These are phyloP conservation scores for Caenorhabditis sinica DNA, from an alignment of 2,888 invertebrate species.

Conservation along the genomic window DNA sequence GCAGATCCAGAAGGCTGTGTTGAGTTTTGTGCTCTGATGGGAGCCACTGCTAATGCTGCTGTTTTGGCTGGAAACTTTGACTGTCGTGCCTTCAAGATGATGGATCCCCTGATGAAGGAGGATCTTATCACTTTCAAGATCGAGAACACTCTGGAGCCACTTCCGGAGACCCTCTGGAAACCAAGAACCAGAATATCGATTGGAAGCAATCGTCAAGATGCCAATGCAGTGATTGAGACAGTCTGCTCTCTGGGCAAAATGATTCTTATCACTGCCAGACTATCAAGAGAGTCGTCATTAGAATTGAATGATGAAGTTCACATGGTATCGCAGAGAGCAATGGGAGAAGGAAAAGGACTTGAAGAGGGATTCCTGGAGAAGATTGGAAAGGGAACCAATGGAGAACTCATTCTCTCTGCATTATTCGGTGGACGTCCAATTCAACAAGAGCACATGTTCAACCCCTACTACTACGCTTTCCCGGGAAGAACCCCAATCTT, in stretches of 20 bases:
- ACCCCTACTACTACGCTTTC: background rate
- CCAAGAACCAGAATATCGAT: background rate
- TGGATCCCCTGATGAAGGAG: background rate
- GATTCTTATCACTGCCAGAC: constrained; percentile 16
- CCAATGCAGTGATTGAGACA: constrained; percentile 15
- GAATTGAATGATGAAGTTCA: background rate
- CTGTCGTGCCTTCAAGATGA: constrained; percentile 6
- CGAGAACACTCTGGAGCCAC: background rate
- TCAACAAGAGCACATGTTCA: background rate
- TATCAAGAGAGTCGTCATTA: constrained; percentile 10
- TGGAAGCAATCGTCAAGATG: background rate
- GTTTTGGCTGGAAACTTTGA: constrained; percentile 21
- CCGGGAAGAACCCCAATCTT: background rate
- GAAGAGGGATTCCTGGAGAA: background rate
- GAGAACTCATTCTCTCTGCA: background rate
- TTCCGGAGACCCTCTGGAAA: constrained; percentile 12
- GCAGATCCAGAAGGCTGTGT: background rate
- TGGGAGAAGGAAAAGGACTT: background rate
- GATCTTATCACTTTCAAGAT: constrained; percentile 8
- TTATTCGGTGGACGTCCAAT: constrained; percentile 16
- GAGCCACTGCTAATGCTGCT: background rate
- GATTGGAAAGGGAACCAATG: background rate
- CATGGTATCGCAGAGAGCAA: constrained; percentile 20
- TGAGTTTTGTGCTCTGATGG: constrained; percentile 27
- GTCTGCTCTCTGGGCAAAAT: background rate